Evolutionary conservation across 2,888 invertebrate species (phyloP).

Genomic region (Fragum whitleyi): DNA sequence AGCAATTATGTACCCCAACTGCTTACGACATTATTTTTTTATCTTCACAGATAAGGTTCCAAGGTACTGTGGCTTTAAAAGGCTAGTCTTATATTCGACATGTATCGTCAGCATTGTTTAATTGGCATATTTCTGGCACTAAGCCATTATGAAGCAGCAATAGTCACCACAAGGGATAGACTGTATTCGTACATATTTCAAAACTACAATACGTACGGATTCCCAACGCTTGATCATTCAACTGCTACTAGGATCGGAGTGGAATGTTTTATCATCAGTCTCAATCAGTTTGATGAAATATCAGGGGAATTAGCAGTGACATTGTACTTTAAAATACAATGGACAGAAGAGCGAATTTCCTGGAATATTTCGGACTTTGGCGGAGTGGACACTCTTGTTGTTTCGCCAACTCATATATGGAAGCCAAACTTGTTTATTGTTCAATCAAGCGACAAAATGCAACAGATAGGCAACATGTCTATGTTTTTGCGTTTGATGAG

Average conservation of each 20-base stretch:
- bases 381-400: constrained; percentile 18
- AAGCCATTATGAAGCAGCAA: not conserved
- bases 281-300: constrained; percentile 53
- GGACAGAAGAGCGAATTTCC: constrained; percentile 45
- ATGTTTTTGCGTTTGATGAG: constrained; percentile 14
- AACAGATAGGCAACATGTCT: constrained; percentile 39
- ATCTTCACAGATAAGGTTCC: not conserved
- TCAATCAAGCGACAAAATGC: constrained; percentile 27
- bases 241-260: not conserved
- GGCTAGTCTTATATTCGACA: not conserved
- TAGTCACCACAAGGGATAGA: not conserved
- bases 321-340: constrained; percentile 29
- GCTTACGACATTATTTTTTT: too few relatives aligned
- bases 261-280: constrained; percentile 9
- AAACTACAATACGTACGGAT: constrained; percentile 2
- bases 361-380: constrained; percentile 27
- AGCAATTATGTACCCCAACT: too few relatives aligned
- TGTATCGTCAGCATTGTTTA: not conserved
- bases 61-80: not conserved
- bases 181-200: constrained; percentile 3
- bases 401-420: constrained; percentile 43
- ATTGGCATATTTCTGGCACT: not conserved
- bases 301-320: constrained; percentile 39
- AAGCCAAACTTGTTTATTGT: constrained; percentile 37
- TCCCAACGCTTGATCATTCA: constrained; percentile 3